Evolutionary conservation across 2,113 vertebrate species (phyloP), one percentile per base, ranked within the genome.

Genomic region (Chrysochloris asiatica): DNA sequence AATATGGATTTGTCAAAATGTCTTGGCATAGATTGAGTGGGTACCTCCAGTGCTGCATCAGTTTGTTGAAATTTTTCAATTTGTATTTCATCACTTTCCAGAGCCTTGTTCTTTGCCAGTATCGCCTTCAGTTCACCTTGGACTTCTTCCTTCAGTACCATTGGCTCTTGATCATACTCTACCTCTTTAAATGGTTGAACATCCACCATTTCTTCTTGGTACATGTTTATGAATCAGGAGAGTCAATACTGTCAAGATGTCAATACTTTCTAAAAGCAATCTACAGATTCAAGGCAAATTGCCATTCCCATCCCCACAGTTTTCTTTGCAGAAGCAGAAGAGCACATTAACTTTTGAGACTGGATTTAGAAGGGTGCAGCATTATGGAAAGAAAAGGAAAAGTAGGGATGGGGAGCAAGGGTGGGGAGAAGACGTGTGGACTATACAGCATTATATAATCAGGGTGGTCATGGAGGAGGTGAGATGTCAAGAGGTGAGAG

Each of bases 351-450:
- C 28, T 9, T 67, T 12, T 38, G n/a, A 30, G 38, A 56, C 4
- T 10, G 26, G 41, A 21, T 45, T 43, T 1, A 22, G 50, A 82
- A 63, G 9, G 36, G 0, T 8, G 3, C 41, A 6, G n/a, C 4
- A 11, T 21, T 77, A 65, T 36, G 38, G 36, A 63, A 54, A 50
- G 38, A 41, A 24, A 65, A 86, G 17, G 24, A 1, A n/a, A 63
- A 56, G 75, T 30, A 1, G 52, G 16, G 1, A 0, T 2, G 54
- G 78, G 17, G 17, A 3, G 2, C 1, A 16, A 4, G 2, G 1
- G 9, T 1, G 4, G 69, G 54, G 21, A 43, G 61, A 16, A 26
- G 11, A n/a, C 16, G 16, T 10, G 22, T 0, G 1, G 50, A 2
- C 19, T 4, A 2, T 3, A 2, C 21, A 17, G 8, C 30, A 13